phyloP scores from a whole-genome alignment of 2,797 vertebrate species.

The Pterois miles region DNA sequence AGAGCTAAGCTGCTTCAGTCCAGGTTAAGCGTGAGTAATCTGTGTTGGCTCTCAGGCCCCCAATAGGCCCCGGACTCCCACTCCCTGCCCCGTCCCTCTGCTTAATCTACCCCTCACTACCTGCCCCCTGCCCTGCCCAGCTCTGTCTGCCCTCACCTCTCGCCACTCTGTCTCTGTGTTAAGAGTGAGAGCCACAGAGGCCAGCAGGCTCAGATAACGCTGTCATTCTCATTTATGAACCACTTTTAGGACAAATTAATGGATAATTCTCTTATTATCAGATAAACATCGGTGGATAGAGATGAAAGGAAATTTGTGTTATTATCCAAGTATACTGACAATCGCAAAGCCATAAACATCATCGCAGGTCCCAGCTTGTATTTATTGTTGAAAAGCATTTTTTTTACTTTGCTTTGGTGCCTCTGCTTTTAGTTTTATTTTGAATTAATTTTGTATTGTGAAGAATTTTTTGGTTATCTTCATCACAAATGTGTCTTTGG shows the following conservation, averaged over 20 bases:
- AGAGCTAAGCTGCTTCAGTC: conserved; percentile 61
- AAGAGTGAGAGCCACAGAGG: conserved; percentile 1
- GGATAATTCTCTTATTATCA: neutral
- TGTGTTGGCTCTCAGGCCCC: conserved; percentile 62
- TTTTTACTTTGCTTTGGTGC: too few species aligned
- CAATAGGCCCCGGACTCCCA: conserved; percentile 29
- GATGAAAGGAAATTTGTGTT: neutral
- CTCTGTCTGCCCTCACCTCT: conserved; percentile 2
- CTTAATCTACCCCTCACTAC: conserved; percentile 53
- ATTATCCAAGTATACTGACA: too few species aligned
- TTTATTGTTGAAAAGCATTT: too few species aligned
- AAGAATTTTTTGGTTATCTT: neutral
- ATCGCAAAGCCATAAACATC: too few species aligned
- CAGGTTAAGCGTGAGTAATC: conserved; percentile 74
- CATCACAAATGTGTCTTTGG: neutral
- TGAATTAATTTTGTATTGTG: neutral
- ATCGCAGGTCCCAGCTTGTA: too few species aligned
- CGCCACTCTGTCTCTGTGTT: conserved; percentile 22
- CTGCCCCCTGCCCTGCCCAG: conserved; percentile 24
- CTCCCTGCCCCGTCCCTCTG: conserved; percentile 26
- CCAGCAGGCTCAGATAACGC: neutral
- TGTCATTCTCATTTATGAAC: neutral
- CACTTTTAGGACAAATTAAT: neutral
- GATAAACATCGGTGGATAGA: neutral
- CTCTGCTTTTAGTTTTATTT: too few species aligned